Conservation (phyloP, 2,113 vertebrate species). For the Sinocyclocheilus grahami region DNA sequence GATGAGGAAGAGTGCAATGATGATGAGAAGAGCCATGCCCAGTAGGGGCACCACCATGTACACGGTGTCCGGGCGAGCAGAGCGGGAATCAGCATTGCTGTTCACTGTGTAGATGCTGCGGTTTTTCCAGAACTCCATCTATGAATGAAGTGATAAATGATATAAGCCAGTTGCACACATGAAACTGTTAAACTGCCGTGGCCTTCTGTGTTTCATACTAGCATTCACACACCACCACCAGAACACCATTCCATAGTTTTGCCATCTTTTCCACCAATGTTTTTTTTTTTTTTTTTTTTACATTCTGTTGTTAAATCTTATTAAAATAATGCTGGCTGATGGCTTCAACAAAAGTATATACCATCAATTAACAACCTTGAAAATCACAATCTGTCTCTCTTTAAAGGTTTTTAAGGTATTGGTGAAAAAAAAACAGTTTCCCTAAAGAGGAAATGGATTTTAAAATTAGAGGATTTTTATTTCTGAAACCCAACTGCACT, state of each 20-base stretch:
- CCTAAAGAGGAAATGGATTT: too few species aligned
- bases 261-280: not conserved
- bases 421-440: too few species aligned
- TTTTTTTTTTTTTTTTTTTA: not conserved
- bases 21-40: constrained; percentile 85
- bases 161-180: not conserved
- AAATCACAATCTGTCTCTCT: not conserved
- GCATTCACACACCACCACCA: not conserved
- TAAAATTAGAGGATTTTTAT: too few species aligned
- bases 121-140: constrained; percentile 92
- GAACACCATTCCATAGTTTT: not conserved
- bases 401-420: not conserved
- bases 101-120: constrained; percentile 81
- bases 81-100: constrained; percentile 73
- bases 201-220: not conserved
- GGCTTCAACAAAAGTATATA: not conserved
- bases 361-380: not conserved
- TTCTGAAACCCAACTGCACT: too few species aligned
- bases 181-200: not conserved
- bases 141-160: not conserved
- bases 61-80: constrained; percentile 79
- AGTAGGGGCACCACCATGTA: constrained; percentile 86
- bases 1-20: constrained; percentile 89
- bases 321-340: not conserved
- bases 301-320: not conserved